phyloP scores from a whole-genome alignment of 1,140 invertebrate genomes.

The Scaptomyza montana region DNA sequence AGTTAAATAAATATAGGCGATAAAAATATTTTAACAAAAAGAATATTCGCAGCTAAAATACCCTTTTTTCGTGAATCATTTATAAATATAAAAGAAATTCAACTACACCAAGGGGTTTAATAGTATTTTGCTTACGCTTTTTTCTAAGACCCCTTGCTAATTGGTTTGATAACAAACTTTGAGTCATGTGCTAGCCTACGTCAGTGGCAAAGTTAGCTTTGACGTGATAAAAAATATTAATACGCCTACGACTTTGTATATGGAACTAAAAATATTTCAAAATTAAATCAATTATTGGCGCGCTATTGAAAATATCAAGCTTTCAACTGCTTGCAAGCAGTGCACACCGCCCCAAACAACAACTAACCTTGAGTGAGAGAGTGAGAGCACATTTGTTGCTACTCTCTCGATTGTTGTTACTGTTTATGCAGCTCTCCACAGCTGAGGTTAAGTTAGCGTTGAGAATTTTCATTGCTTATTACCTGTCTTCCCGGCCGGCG shows the following conservation, averaged over 20 bases:
- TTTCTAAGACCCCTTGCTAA: background rate
- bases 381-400: slow-evolving; percentile 16
- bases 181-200: slow-evolving; percentile 28
- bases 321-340: slow-evolving; percentile 50
- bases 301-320: slow-evolving; percentile 38
- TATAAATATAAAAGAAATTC: too few species aligned
- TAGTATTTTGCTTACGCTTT: background rate
- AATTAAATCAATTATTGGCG: slow-evolving; percentile 31
- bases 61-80: background rate
- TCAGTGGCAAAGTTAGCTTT: slow-evolving; percentile 4
- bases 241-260: slow-evolving; percentile 9
- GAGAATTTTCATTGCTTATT: slow-evolving; percentile 29
- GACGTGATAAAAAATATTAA: background rate
- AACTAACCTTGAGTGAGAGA: slow-evolving; percentile 61
- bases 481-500: slow-evolving; percentile 65
- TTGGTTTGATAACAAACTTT: slow-evolving; percentile 16
- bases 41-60: background rate
- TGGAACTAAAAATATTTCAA: background rate
- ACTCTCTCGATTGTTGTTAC: slow-evolving; percentile 38
- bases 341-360: slow-evolving; percentile 15
- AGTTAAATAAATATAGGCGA: slow-evolving; percentile 11
- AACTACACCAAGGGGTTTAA: too few species aligned
- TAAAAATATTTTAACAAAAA: background rate
- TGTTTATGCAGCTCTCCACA: slow-evolving; percentile 45
- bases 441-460: background rate